Evolutionary conservation across 2,888 invertebrate genomes (phyloP), one percentile per base, ranked within the genome.

Genomic region (Drosophila crucigera): DNA sequence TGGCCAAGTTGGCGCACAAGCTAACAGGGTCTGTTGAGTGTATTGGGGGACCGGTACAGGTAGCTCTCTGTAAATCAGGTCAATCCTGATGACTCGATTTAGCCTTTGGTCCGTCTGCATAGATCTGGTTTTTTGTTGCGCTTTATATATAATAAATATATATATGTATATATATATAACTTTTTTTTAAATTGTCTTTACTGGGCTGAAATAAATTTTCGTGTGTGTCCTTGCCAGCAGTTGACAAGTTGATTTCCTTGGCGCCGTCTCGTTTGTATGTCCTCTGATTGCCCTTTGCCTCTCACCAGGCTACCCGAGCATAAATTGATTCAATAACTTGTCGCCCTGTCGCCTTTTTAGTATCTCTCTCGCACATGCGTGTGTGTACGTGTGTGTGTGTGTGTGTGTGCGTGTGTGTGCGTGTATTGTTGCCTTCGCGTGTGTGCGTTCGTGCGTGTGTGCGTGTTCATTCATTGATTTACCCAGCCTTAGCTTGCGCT

Each of bases 241-340:
- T 81, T 78, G 78, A 81, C 85, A 84, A 87, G 85, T 79, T 88
- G 84, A 84, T 84, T 88, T 88, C 88, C 84, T 88, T 87, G 84
- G 83, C 85, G 83, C 75, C 75, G 65, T 64, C 67, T 64, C 55
- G 31, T 58, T 43, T 43, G 52, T 72, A 55, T 60, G 89, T 78
- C 86, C 84, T 85, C 71, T 77, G 86, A 68, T 78, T 85, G 86
- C 76, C 89, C 85, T 85, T 73, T 74, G 76, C 56, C 60, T 50
- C 74, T 54, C 55, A 7, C 53, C 58, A 49, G n/a, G 9, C 33
- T 25, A 25, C n/a, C 35, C 50, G 19, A 62, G 73, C 78, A 72
- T 76, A 88, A 83, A 82, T 77, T 87, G 85, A 84, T 87, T 87
- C 79, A 79, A 63, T 78, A 72, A 81, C 76, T 74, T 68, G 61